Conservation (phyloP, 2,113 vertebrate genomes). For the Zosterops lateralis region DNA sequence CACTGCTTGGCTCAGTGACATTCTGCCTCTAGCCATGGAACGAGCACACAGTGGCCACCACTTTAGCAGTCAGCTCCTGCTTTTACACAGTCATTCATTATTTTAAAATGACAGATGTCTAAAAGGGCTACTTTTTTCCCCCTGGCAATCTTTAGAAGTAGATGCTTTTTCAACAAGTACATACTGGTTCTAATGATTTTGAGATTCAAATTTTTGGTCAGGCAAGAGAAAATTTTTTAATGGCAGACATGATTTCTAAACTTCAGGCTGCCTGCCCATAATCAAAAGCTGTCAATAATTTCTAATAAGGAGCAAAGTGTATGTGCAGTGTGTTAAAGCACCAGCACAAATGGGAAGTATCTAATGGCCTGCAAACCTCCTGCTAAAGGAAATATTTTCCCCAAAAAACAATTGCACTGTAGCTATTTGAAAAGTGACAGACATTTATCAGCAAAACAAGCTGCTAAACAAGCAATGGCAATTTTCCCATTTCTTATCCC, state of each 20-base stretch:
- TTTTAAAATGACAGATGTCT: background rate
- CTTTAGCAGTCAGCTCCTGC: background rate
- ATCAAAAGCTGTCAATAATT: background rate
- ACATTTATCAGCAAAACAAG: conserved; percentile 63
- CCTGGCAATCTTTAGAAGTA: background rate
- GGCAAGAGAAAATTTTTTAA: background rate
- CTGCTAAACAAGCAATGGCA: conserved; percentile 66
- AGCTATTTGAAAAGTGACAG: conserved; percentile 64
- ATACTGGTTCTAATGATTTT: background rate
- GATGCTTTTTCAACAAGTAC: background rate
- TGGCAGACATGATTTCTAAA: background rate
- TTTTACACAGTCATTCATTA: background rate
- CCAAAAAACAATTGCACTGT: conserved; percentile 29
- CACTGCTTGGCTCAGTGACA: background rate
- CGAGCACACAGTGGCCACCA: rapidly evolving
- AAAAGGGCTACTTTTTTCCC: background rate
- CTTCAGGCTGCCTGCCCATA: background rate
- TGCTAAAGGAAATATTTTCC: conserved; percentile 57
- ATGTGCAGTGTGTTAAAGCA: background rate
- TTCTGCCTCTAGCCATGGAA: background rate
- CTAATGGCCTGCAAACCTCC: conserved; percentile 43
- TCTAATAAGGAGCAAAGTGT: background rate
- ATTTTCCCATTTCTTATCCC: conserved; percentile 58
- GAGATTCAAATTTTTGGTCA: background rate
- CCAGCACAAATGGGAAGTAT: conserved; percentile 44